Evolutionary conservation across 2,797 vertebrate genomes (phyloP), one percentile per base, ranked within the genome.

Genomic region (Nasua narica): DNA sequence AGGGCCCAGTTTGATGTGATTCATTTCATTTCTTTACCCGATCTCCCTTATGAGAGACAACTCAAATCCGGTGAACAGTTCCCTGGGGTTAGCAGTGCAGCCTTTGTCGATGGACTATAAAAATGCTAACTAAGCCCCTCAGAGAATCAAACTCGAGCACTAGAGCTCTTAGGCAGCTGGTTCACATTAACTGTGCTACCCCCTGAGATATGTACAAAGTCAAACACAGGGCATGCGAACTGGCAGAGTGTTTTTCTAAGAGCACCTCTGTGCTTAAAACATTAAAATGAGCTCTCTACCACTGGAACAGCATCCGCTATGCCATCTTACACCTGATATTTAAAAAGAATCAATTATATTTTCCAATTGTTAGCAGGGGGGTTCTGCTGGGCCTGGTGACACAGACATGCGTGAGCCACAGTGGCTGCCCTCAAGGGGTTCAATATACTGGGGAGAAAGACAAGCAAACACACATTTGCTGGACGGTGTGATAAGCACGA

Each of bases 401-500:
- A 3, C 21, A n/a, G 50, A 79, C 23, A n/a, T 37, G 48, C 65
- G 5, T 2, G 10, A 88, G 27, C 3, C 0, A 3, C 21, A n/a
- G 62, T 10, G 21, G 11, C 70, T 37, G 35, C 32, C 77, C 79
- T 60, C 27, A 52, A 21, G 46, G 48, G 62, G 40, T 62, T 76
- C 85, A 25, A 40, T 40, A 50, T 37, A 18, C 0, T 32, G 35
- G 29, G 27, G 27, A 92, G 86, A 50, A 40, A 72, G 62, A 72
- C 32, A 52, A 50, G 25, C 35, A 58, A 72, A 54, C 69, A 86
- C 50, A 35, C 2, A 67, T 29, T 37, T 32, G 4, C 76, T 69
- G 56, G 1, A 58, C 0, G 0, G n/a, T 6, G 18, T 37, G 40
- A 52, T 25, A 12, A 37, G 50, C 62, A 32, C 0, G 14, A 43